phyloP scores from a whole-genome alignment of 2,113 vertebrate species.

The Odontophorus gujanensis region DNA sequence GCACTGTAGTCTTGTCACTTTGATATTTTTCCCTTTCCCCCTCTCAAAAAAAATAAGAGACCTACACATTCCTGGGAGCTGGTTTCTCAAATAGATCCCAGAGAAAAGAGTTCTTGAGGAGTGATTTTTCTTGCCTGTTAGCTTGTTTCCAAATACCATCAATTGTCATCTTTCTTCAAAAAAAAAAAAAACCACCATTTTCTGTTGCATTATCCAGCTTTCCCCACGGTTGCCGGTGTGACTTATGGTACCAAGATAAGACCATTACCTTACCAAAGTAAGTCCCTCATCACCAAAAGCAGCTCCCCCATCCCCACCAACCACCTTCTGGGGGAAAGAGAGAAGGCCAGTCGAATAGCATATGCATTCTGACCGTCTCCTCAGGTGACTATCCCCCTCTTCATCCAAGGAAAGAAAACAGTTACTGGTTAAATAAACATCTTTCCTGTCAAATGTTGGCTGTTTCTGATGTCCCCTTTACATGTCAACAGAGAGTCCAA shows the following conservation, averaged over 20 bases:
- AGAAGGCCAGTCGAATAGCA: neutral
- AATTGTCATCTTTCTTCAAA: neutral
- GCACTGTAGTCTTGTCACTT: neutral
- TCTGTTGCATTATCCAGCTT: neutral
- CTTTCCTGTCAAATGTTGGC: neutral
- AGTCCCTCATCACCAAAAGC: neutral
- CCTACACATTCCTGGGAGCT: neutral
- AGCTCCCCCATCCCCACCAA: neutral
- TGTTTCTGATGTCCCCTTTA: neutral
- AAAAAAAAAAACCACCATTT: no score
- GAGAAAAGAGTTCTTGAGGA: neutral
- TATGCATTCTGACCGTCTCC: neutral
- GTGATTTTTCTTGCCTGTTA: neutral
- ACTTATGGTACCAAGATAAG: neutral
- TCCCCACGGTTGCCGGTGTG: neutral
- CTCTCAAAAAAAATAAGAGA: neutral
- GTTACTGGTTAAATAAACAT: neutral
- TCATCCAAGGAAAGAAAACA: neutral
- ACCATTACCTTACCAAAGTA: neutral
- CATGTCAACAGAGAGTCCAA: neutral
- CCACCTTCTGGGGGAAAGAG: neutral
- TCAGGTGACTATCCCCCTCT: neutral
- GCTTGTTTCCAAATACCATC: neutral
- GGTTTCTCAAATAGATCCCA: neutral
- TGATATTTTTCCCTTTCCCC: neutral